phyloP scores from a whole-genome alignment of 1,140 invertebrate species.

The Periplaneta americana region DNA sequence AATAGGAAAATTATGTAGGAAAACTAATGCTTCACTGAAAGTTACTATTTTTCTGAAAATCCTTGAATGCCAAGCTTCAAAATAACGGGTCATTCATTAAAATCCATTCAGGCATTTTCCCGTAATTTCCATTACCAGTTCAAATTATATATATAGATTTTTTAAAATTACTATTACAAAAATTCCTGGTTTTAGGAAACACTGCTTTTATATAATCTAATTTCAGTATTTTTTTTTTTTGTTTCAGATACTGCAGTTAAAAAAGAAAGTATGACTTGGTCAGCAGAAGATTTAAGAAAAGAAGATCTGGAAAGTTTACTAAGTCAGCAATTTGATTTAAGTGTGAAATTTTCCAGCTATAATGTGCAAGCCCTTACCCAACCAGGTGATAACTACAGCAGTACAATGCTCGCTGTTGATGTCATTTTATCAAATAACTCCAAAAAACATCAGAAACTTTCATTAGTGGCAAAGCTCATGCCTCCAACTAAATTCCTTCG shows the following conservation, averaged over 20 bases:
- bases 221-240: neutral
- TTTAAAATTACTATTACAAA: too few relatives aligned
- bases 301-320: conserved; percentile 8
- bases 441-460: neutral
- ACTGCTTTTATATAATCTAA: too few relatives aligned
- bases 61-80: too few relatives aligned
- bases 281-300: neutral
- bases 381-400: conserved; percentile 10
- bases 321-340: neutral
- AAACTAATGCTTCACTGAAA: too few relatives aligned
- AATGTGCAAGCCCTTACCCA: neutral
- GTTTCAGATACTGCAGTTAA: neutral
- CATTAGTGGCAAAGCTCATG: conserved; percentile 6
- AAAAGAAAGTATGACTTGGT: neutral
- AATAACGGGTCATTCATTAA: too few relatives aligned
- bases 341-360: neutral
- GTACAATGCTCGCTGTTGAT: conserved; percentile 3
- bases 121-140: too few relatives aligned
- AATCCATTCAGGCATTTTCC: too few relatives aligned
- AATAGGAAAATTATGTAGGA: too few relatives aligned
- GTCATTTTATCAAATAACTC: neutral
- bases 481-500: neutral
- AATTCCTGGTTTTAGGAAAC: too few relatives aligned
- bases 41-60: too few relatives aligned
- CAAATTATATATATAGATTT: too few relatives aligned